Percentiles rank a stretch among this genome's conserved stretches.
These are phyloP conservation scores for Pachliopta kotzebuea DNA, from an alignment of 2,888 invertebrate species.

Conservation along the genomic window DNA sequence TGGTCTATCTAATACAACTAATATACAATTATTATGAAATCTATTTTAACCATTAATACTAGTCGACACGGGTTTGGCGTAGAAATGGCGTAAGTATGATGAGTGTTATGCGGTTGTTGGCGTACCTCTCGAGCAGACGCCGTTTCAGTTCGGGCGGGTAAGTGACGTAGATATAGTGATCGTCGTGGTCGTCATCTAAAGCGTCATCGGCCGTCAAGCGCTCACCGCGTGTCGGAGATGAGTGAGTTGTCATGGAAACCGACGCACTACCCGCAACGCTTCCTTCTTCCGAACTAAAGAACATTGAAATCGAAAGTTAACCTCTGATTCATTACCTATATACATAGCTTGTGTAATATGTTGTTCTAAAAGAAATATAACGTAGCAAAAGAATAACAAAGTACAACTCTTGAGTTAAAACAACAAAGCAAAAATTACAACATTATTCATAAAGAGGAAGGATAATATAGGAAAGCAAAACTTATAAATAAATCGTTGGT, in stretches of 20 bases:
- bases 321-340: no score
- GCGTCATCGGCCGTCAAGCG: conserved; percentile 67
- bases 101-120: conserved; percentile 59
- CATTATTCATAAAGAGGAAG: no score
- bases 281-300: conserved; percentile 83
- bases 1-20: not conserved
- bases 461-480: no score
- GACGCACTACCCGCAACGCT: conserved; percentile 84
- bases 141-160: conserved; percentile 93
- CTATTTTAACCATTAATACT: not conserved
- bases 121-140: conserved; percentile 89
- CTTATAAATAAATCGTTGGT: no score
- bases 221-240: conserved; percentile 82
- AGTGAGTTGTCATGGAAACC: conserved; percentile 84
- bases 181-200: conserved; percentile 81
- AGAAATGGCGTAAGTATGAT: conserved; percentile 64
- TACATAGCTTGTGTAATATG: not conserved
- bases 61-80: conserved; percentile 61
- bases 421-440: no score
- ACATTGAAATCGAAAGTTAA: not conserved
- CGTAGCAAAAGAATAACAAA: not conserved
- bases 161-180: conserved; percentile 92
- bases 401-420: no score
- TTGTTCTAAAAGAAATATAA: not conserved
- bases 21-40: not conserved